Conservation (phyloP, 1,140 invertebrate species). For the Ooceraea biroi region DNA sequence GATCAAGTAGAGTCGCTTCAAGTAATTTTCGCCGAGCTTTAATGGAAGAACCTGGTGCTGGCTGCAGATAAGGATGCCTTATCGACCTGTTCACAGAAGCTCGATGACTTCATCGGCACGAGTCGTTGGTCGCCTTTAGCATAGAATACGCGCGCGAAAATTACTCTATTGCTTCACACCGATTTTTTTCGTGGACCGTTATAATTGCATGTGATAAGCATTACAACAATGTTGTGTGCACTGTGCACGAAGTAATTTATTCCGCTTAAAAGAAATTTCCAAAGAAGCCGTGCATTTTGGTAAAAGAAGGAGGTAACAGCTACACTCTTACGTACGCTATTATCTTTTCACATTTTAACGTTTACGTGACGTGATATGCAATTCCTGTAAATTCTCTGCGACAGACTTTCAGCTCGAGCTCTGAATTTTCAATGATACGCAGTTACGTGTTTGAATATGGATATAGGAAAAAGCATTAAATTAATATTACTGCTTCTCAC, state of each 20-base stretch:
- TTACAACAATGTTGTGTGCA: background rate
- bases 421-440: background rate
- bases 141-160: background rate
- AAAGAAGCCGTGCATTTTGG: background rate
- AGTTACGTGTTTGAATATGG: background rate
- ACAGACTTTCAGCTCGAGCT: background rate
- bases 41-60: slow-evolving; percentile 46
- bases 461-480: background rate
- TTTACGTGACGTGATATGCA: slow-evolving; percentile 33
- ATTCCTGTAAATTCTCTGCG: slow-evolving; percentile 44
- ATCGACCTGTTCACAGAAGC: slow-evolving; percentile 50
- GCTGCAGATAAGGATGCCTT: slow-evolving; percentile 51
- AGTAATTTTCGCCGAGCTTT: slow-evolving; percentile 66
- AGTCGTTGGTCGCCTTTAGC: background rate
- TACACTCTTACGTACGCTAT: background rate
- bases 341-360: slow-evolving; percentile 35
- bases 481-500: background rate
- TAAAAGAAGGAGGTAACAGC: slow-evolving; percentile 7
- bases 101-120: slow-evolving; percentile 9
- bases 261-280: background rate
- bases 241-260: background rate
- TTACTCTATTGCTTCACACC: background rate
- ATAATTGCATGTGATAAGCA: background rate
- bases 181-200: background rate
- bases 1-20: slow-evolving; percentile 58